These are phyloP conservation scores for Stichopus chloronotus DNA, from an alignment of 35 echinoderm and acorn worm genomes.

Conservation along the genomic window DNA sequence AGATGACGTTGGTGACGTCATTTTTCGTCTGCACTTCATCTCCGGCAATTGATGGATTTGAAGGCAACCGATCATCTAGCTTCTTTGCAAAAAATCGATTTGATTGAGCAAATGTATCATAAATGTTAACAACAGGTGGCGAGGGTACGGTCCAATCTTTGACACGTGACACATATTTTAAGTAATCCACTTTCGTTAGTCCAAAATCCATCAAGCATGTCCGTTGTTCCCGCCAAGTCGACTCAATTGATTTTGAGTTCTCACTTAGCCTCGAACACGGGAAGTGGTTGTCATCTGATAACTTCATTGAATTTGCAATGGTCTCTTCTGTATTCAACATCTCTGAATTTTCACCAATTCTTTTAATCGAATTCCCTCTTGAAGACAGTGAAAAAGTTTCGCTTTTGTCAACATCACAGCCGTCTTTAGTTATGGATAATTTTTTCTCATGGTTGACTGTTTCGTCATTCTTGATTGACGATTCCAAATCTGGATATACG, in stretches of 20 bases:
- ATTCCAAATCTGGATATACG: neutral
- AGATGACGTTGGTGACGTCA: too few species aligned
- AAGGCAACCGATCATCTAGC: neutral
- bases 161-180: neutral
- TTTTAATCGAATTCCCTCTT: neutral
- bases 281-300: too few species aligned
- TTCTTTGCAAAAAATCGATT: slow-evolving; percentile 34
- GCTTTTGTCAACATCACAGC: neutral
- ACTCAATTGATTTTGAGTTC: too few species aligned
- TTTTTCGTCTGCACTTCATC: neutral
- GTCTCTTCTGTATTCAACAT: too few species aligned
- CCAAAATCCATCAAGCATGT: neutral
- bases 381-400: neutral
- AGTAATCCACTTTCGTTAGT: neutral
- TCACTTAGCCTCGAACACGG: too few species aligned
- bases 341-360: neutral
- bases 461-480: neutral
- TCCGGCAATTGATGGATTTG: neutral
- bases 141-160: neutral
- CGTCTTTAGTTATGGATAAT: too few species aligned
- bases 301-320: too few species aligned
- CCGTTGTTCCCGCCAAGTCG: neutral
- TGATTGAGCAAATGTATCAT: slow-evolving; percentile 2
- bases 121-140: slow-evolving; percentile 4
- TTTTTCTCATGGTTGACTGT: too few species aligned